phyloP scores from a whole-genome alignment of 2,113 vertebrate species.

The Alosa alosa region DNA sequence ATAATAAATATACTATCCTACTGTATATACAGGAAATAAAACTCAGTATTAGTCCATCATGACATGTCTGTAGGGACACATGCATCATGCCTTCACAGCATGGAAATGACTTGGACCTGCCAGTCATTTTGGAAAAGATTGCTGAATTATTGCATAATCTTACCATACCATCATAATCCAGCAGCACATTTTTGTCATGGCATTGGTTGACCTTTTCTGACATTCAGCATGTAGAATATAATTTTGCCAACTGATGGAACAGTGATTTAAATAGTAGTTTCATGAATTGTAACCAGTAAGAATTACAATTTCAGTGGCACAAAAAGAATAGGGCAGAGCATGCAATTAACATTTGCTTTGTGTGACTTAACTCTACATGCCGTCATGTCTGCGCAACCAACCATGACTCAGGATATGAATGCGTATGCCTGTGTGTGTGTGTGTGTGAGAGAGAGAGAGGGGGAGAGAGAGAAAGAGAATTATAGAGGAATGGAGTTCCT shows the following conservation, averaged over 20 bases:
- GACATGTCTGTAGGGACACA: not conserved
- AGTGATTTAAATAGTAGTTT: not conserved
- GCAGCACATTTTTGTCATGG: not conserved
- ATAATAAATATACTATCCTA: not conserved
- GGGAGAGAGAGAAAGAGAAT: not conserved
- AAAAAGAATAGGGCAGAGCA: not conserved
- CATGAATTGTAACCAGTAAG: not conserved
- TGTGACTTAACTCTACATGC: not conserved
- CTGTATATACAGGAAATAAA: not conserved
- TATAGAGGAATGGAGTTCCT: no score
- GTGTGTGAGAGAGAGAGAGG: not conserved
- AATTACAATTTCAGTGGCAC: not conserved
- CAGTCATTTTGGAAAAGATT: not conserved
- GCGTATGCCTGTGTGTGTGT: not conserved
- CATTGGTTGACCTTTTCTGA: not conserved
- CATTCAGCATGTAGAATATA: conserved; percentile 5
- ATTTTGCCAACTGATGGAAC: not conserved
- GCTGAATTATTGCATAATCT: not conserved
- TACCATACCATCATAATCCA: not conserved
- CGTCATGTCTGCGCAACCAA: not conserved
- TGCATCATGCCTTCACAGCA: not conserved
- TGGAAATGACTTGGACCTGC: not conserved
- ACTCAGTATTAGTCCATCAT: not conserved
- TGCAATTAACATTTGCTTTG: not conserved
- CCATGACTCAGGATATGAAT: not conserved